Evolutionary conservation across 2,888 invertebrate species (phyloP).

Genomic region (Epicampocera succincta): DNA sequence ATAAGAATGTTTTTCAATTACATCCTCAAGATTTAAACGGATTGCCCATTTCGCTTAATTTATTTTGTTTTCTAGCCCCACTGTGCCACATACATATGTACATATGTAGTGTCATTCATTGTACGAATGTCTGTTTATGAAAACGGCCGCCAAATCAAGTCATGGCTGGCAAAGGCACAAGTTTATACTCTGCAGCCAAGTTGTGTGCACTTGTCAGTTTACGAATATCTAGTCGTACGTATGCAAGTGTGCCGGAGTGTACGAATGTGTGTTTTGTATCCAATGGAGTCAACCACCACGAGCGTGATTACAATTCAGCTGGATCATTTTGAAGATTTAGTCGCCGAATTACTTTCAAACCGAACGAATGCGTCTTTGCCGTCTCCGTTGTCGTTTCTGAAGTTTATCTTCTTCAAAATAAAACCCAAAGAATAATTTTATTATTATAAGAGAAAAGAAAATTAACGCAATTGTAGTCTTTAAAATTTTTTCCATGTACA

Average conservation of each 20-base stretch:
- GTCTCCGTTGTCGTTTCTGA: slow-evolving; percentile 31
- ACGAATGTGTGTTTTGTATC: slow-evolving; percentile 41
- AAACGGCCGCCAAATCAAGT: slow-evolving; percentile 65
- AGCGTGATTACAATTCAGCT: slow-evolving; percentile 56
- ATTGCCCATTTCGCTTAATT: no score
- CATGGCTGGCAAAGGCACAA: slow-evolving; percentile 61
- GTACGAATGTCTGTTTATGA: slow-evolving; percentile 20
- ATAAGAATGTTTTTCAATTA: no score
- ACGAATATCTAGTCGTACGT: not conserved
- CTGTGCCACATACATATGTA: slow-evolving; percentile 15
- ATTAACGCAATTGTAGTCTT: slow-evolving; percentile 17
- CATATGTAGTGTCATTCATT: not conserved
- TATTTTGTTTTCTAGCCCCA: slow-evolving; percentile 7
- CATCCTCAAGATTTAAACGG: no score
- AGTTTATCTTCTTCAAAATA: slow-evolving; percentile 16
- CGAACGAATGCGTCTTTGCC: slow-evolving; percentile 68
- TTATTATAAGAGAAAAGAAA: slow-evolving; percentile 5
- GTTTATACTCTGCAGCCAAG: slow-evolving; percentile 15
- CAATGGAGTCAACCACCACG: slow-evolving; percentile 52
- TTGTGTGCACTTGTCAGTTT: slow-evolving; percentile 31
- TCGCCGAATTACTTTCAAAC: slow-evolving; percentile 71
- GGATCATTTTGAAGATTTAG: slow-evolving; percentile 70
- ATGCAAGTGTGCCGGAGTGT: no score
- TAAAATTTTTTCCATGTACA: slow-evolving; percentile 2
- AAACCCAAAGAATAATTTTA: slow-evolving; percentile 15